A percentile compares a stretch with the other conserved stretches of the same genome.
Evolutionary conservation across 2,888 invertebrate genomes (phyloP).

Genomic region (Vesta saturnalis): DNA sequence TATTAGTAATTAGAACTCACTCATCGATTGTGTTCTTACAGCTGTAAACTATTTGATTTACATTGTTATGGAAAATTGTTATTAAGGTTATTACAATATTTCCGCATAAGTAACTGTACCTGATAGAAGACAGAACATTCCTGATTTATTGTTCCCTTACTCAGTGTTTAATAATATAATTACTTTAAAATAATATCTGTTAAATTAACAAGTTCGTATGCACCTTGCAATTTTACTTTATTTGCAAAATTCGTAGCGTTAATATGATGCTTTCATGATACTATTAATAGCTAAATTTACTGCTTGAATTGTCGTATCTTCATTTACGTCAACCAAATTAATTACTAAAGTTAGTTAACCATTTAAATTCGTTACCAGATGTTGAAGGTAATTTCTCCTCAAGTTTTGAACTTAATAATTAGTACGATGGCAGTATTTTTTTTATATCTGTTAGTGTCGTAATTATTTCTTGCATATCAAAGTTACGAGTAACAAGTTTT

Average conservation of each 20-base stretch:
- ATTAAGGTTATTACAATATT: too few species aligned
- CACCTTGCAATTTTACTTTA: too few species aligned
- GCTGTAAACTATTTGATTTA: too few species aligned
- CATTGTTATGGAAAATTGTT: too few species aligned
- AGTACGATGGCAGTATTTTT: background rate
- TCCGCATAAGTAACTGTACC: too few species aligned
- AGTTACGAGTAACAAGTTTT: background rate
- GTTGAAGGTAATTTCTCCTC: background rate
- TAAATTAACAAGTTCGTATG: too few species aligned
- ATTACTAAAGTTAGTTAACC: slow-evolving; percentile 24
- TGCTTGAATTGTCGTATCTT: slow-evolving; percentile 27
- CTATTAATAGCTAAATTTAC: slow-evolving; percentile 29
- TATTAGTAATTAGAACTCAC: too few species aligned
- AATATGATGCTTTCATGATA: slow-evolving; percentile 11
- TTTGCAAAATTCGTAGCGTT: background rate
- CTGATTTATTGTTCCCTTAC: too few species aligned
- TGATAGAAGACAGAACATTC: too few species aligned
- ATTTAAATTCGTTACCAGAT: slow-evolving; percentile 30
- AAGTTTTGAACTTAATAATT: slow-evolving; percentile 1
- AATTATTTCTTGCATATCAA: background rate
- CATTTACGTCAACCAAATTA: slow-evolving; percentile 32
- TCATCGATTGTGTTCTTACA: too few species aligned
- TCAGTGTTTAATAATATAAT: too few species aligned
- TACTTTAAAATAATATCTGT: too few species aligned
- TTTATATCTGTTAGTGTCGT: background rate